These are phyloP conservation scores for Eupsilia transversa DNA, from an alignment of 2,888 invertebrate species.

Conservation along the genomic window DNA sequence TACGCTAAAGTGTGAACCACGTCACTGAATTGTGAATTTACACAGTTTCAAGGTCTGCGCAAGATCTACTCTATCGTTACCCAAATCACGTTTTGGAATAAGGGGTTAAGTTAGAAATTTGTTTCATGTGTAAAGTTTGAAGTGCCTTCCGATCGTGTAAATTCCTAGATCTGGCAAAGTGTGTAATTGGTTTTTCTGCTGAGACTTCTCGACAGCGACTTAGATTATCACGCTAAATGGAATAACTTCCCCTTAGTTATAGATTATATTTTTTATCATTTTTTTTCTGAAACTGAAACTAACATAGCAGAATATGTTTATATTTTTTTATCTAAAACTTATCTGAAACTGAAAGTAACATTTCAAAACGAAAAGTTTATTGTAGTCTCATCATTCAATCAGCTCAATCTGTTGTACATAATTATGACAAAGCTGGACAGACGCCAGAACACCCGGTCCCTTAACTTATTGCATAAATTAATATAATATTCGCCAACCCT, in stretches of 20 bases:
- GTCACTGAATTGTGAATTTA: conserved; percentile 1
- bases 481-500: conserved; percentile 32
- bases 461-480: conserved; percentile 41
- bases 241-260: neutral
- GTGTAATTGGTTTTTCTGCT: conserved; percentile 6
- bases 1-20: conserved; percentile 8
- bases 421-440: conserved; percentile 11
- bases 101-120: neutral
- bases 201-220: conserved; percentile 1
- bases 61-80: neutral
- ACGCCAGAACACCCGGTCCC: conserved; percentile 18
- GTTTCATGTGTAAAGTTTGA: conserved; percentile 18
- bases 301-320: no score
- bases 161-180: neutral
- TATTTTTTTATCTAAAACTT: neutral
- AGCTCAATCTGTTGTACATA: conserved; percentile 22
- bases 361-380: conserved; percentile 1
- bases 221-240: neutral
- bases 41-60: neutral
- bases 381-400: conserved; percentile 1
- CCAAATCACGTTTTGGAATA: neutral
- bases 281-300: neutral
- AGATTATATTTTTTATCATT: neutral
- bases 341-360: neutral
- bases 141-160: conserved; percentile 6